Base-by-base conservation (phyloP, 2,113 vertebrate species). In the Semicossyphus pulcher region DNA sequence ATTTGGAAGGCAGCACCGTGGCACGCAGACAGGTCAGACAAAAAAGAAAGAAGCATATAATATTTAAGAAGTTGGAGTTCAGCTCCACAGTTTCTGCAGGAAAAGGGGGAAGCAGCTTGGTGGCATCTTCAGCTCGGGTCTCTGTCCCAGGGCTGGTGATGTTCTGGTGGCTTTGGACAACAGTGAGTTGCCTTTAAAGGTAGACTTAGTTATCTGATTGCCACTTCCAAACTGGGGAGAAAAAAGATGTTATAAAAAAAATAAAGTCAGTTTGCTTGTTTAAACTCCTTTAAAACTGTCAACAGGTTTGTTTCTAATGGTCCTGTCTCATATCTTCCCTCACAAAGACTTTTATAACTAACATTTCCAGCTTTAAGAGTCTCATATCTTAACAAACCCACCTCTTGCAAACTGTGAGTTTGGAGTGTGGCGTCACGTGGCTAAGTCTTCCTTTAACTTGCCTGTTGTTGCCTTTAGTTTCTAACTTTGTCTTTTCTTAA, bases 401-500 rank as follows among this genome's bases (percentile, higher is more conserved):
- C 66, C 64, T 59, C 52, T 59, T 75, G 39, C 25, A 20, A 10
- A 12, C 48, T 12, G 29, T 42, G 16, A 25, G 52, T 72, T 68
- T 15, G 20, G 26, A 4, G 59, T 10, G 64, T 54, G 74, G 71
- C 32, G 4, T 79, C 64, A 25, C 4, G 32, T 70, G 39, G 56
- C 73, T 51, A 42, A 58, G 83, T 91, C 83, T 72, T 80, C 85
- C 85, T 89, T 92, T 86, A 89, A 92, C 87, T 81, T 83, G 86
- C 92, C 91, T 92, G 92, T 90, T 91, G 92, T 93, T 94, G 92
- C 93, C 93, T 93, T 93, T 92, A 74, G 75, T 91, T 93, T 93
- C 61, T 91, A 88, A 81, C 9, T 60, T 85, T 86, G 37, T 93
- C 81, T 86, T 92, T 88, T 79, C 54, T 74, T 83, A 84, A 87